Base-by-base conservation (phyloP, 2,797 vertebrate genomes). In the Vespertilio murinus region DNA sequence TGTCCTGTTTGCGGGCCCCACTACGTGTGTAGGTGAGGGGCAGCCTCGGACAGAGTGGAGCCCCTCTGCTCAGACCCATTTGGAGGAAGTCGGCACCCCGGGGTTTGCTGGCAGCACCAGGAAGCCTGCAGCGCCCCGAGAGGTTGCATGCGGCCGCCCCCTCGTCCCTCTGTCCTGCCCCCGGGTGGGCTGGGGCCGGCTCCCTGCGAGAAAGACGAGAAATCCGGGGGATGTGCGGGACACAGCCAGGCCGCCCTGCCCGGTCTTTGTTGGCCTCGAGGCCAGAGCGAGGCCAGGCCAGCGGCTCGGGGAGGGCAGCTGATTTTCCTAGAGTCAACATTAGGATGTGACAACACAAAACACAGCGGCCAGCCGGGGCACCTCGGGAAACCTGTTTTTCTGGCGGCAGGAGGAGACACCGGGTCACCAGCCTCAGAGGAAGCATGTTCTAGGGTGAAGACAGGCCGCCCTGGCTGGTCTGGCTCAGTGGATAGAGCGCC, bases 321-420 rank as follows among this genome's bases (percentile, higher is more conserved):
- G 95, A 94, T 94, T 94, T 95, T 80, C 93, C 87, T 95, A 95
- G 80, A 95, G 97, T 97, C 97, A 97, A 96, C 87, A 96, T 87
- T 88, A 69, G 95, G 78, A 54, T 92, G 93, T 95, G 93, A 95
- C 93, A 93, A 95, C 59, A 95, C 91, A 90, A 94, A 97, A 96
- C 96, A 96, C 77, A 67, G 42, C n/a, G n/a, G n/a, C n/a, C n/a
- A n/a, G 88, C 67, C 56, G 0, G 65, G 94, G 80, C 74, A 25
- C 38, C 90, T 5, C 2, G 47, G 88, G 17, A 84, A 96, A 96
- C 96, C 93, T 96, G 96, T 96, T 97, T 96, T 95, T 91, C 95
- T 74, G 81, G 94, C 47, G 92, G 85, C 20, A 49, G 59, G 77
- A 78, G 67, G 81, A 79, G 86, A 67, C 12, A 13, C 28, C 9